These are phyloP conservation scores for Lepidocolaptes lacrymiger DNA, from an alignment of 2,797 vertebrate species.

Conservation along the genomic window DNA sequence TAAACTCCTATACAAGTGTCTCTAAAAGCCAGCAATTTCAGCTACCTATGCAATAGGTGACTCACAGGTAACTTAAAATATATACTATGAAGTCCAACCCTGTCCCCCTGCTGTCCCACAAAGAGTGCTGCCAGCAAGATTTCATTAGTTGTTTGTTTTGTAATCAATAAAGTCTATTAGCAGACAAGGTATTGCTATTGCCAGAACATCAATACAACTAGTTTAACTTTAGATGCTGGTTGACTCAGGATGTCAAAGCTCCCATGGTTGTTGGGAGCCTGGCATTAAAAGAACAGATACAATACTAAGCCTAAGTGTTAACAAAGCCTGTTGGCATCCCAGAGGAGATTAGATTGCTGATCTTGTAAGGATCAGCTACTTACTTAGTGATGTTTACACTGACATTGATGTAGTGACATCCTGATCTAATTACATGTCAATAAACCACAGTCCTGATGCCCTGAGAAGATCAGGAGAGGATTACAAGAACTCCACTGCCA, in stretches of 20 bases:
- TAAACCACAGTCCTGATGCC: constrained; percentile 81
- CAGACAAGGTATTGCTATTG: background rate
- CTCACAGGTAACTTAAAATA: background rate
- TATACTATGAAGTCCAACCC: background rate
- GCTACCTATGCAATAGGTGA: background rate
- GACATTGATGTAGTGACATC: constrained; percentile 85
- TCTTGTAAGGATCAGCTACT: constrained; percentile 83
- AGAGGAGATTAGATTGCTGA: constrained; percentile 85
- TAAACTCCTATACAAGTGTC: background rate
- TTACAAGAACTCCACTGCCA: constrained; percentile 67
- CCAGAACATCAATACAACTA: background rate
- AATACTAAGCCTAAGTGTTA: constrained; percentile 71
- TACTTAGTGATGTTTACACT: constrained; percentile 81
- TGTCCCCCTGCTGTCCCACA: rapidly evolving
- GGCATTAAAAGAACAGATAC: constrained; percentile 49
- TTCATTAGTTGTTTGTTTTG: background rate
- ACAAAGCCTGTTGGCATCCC: constrained; percentile 82
- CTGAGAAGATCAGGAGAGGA: constrained; percentile 74
- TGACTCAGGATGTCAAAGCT: constrained; percentile 15
- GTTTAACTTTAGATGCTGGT: background rate
- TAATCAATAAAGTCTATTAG: constrained; percentile 31
- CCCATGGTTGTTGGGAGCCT: background rate
- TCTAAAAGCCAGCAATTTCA: background rate
- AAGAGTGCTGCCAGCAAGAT: background rate
- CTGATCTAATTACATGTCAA: constrained; percentile 93